Evolutionary conservation across 35 echinoderm and acorn worm species (phyloP).

Genomic region (Lytechinus pictus): DNA sequence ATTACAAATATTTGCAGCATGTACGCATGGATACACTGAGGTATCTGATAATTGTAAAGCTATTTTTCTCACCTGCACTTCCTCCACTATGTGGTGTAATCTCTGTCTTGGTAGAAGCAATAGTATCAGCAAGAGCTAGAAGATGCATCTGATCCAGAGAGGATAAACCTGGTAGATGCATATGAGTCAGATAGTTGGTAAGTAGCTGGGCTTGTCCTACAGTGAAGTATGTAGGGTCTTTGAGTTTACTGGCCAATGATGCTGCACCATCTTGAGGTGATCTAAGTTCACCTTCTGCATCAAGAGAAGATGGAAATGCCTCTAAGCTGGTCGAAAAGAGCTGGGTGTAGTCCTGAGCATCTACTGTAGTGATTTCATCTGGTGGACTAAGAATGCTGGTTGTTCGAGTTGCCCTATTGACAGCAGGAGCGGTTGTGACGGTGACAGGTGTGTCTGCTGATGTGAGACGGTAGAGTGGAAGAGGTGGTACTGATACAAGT

Average conservation of each 20-base stretch:
- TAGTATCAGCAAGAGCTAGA: slow-evolving; percentile 89
- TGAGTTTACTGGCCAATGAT: slow-evolving; percentile 67
- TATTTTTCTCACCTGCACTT: slow-evolving; percentile 62
- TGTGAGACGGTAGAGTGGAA: slow-evolving; percentile 90
- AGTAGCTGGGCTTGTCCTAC: slow-evolving; percentile 81
- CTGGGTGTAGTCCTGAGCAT: slow-evolving; percentile 73
- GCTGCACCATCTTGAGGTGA: slow-evolving; percentile 49
- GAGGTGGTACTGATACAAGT: slow-evolving; percentile 85
- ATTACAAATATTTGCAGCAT: too few species aligned
- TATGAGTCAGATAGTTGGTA: slow-evolving; percentile 93
- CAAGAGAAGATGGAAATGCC: slow-evolving; percentile 56
- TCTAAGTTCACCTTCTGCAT: slow-evolving; percentile 54
- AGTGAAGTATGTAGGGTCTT: slow-evolving; percentile 87
- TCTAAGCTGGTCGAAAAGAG: slow-evolving; percentile 82
- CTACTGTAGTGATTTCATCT: slow-evolving; percentile 46
- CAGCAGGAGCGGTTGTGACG: slow-evolving; percentile 57
- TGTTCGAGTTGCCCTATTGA: slow-evolving; percentile 13
- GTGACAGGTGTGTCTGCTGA: slow-evolving; percentile 72
- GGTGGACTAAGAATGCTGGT: slow-evolving; percentile 55
- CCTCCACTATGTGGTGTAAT: slow-evolving; percentile 77
- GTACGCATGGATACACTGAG: background rate
- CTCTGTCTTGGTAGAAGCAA: slow-evolving; percentile 94
- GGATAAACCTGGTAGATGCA: slow-evolving; percentile 87
- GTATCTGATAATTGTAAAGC: background rate
- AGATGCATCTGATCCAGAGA: slow-evolving; percentile 98